Percentiles rank a stretch among this genome's conserved stretches.
phyloP scores from a whole-genome alignment of 1,140 invertebrate genomes.

The Neodiprion pinetum region DNA sequence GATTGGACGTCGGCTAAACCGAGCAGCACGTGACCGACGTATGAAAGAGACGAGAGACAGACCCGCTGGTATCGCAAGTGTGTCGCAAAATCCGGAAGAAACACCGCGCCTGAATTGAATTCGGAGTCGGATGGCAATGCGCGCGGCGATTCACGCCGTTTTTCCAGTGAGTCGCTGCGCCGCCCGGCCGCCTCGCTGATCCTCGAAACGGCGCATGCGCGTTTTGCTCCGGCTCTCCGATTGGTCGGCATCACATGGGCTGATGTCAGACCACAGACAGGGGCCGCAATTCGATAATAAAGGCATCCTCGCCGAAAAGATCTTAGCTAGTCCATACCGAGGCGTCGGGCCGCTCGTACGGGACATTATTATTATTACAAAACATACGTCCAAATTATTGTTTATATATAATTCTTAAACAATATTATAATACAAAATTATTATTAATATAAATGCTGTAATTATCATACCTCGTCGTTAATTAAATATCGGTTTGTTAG shows the following conservation, averaged over 20 bases:
- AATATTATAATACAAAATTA: not conserved
- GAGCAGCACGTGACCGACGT: slow-evolving; percentile 6
- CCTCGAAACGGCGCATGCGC: slow-evolving; percentile 45
- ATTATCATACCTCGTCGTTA: too few relatives aligned
- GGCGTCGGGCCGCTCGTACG: slow-evolving; percentile 27
- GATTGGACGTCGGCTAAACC: not conserved
- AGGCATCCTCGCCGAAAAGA: slow-evolving; percentile 48
- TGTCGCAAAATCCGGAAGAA: too few relatives aligned
- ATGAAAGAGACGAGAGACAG: not conserved
- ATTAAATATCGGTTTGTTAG: too few relatives aligned
- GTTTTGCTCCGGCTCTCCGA: slow-evolving; percentile 27
- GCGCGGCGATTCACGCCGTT: too few relatives aligned
- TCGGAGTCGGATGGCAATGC: too few relatives aligned
- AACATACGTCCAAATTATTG: not conserved
- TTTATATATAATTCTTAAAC: slow-evolving; percentile 1
- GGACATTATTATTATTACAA: slow-evolving; percentile 6
- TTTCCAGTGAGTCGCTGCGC: too few relatives aligned
- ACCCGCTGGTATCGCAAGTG: too few relatives aligned
- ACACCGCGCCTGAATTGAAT: too few relatives aligned
- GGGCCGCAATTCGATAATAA: slow-evolving; percentile 59
- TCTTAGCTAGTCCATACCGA: slow-evolving; percentile 52
- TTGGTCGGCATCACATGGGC: slow-evolving; percentile 59
- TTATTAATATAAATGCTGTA: not conserved
- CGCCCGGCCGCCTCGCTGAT: not conserved
- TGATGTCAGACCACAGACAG: slow-evolving; percentile 61